phyloP scores from a whole-genome alignment of 2,113 vertebrate species.

The Gallinago paraguaiae region DNA sequence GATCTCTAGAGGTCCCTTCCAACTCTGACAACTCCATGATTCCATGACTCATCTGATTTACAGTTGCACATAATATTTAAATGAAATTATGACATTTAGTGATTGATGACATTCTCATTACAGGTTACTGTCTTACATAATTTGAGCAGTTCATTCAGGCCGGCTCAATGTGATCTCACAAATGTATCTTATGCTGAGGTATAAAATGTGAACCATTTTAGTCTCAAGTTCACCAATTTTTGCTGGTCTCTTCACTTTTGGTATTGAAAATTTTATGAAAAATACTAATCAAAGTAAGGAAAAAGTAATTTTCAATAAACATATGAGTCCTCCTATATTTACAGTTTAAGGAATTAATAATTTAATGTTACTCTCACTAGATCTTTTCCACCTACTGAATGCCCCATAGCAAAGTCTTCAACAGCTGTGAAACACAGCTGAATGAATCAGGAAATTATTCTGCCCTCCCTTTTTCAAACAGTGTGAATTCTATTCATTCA shows the following conservation, averaged over 20 bases:
- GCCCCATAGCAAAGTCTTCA: background rate
- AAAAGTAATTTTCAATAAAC: background rate
- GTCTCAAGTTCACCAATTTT: background rate
- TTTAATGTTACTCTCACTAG: background rate
- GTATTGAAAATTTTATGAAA: background rate
- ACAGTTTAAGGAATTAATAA: background rate
- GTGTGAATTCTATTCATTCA: constrained; percentile 1
- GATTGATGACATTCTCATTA: background rate
- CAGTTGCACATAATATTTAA: background rate
- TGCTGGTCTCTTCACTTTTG: background rate
- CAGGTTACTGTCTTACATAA: background rate
- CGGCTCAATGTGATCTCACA: background rate
- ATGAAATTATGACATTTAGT: background rate
- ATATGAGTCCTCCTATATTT: background rate
- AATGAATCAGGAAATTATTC: constrained; percentile 12
- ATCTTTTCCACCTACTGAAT: background rate
- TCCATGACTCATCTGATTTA: background rate
- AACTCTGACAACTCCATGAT: no score
- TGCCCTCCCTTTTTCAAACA: background rate
- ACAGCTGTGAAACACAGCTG: background rate
- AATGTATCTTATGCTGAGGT: background rate
- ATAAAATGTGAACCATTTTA: background rate
- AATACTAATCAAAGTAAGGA: background rate
- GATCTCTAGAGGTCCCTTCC: no score
- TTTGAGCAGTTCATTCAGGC: background rate